Percentiles rank a stretch among this genome's conserved stretches.
These are phyloP conservation scores for Dendrocincla tyrannina DNA, from an alignment of 2,797 vertebrate genomes.

Conservation along the genomic window DNA sequence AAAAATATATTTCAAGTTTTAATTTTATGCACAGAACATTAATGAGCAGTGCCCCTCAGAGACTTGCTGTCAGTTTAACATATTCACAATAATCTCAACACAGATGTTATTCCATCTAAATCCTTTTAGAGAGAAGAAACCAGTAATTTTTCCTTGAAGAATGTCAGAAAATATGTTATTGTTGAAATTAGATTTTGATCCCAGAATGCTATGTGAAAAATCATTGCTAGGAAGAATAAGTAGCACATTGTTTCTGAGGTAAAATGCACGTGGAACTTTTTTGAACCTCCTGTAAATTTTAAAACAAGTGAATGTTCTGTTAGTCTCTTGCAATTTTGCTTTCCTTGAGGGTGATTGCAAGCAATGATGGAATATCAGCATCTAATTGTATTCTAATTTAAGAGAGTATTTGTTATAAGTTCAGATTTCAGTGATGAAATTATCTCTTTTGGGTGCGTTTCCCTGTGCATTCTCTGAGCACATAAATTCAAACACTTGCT, in stretches of 20 bases:
- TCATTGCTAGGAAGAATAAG: constrained; percentile 21
- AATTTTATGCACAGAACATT: constrained; percentile 83
- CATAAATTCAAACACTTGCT: not conserved
- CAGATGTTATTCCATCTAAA: constrained; percentile 79
- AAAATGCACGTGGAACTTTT: constrained; percentile 14
- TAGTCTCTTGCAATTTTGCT: not conserved
- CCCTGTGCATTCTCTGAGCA: not conserved
- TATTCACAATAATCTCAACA: constrained; percentile 78
- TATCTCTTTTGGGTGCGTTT: not conserved
- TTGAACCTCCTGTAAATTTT: not conserved
- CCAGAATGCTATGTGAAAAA: constrained; percentile 48
- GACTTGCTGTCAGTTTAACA: constrained; percentile 79
- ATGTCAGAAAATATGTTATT: constrained; percentile 73
- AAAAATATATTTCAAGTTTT: constrained; percentile 82
- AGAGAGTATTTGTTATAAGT: not conserved
- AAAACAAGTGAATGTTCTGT: not conserved
- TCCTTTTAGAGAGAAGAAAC: constrained; percentile 74
- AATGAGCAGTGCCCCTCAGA: constrained; percentile 78
- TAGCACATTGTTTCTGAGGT: constrained; percentile 25
- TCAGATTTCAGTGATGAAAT: not conserved
- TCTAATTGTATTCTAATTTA: constrained; percentile 18
- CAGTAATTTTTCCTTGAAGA: constrained; percentile 67
- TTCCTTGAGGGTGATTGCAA: not conserved
- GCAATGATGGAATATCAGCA: not conserved
- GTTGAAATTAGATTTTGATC: constrained; percentile 74